Evolutionary conservation across 2,113 vertebrate species (phyloP), one percentile per base, ranked within the genome.

Genomic region (Protomyctophum bolini): DNA sequence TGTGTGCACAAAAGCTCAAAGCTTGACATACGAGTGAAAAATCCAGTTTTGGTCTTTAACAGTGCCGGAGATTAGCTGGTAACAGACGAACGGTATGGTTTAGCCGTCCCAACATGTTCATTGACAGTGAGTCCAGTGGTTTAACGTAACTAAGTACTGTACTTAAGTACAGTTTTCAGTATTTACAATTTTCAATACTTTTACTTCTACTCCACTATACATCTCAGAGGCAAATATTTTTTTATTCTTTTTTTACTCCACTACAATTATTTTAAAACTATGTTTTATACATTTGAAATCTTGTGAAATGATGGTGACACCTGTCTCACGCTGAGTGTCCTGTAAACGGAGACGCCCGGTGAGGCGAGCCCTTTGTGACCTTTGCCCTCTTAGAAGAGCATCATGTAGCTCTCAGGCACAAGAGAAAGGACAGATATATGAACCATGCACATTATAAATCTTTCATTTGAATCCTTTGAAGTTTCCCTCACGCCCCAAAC

Each of bases 361-460:
- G 62, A 85, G 57, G 55, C 64, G 3, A 68, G 68, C 67, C 68
- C 68, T 15, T 60, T 6, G 1, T 80, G 74, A 89, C 88, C 87
- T 76, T 60, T 81, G 78, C 64, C 63, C 33, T 21, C 79, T 48
- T 67, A 52, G 11, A 41, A 63, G n/a, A 69, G 89, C 85, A 66
- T 88, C 77, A 63, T 33, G 52, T 61, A 21, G 73, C 84, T 70
- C 47, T 51, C 41, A 41, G 52, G 63, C 58, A 72, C 75, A 75
- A 61, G 68, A 8, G 2, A 21, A 54, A 79, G 76, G 69, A 73
- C 83, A 76, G 15, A 85, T 74, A 60, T 72, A 78, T 56, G 58
- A 41, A 3, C 9, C 29, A 54, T 54, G 64, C 80, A 81, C 82
- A 84, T 41, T 82, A 83, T 75, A 83, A 80, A 87, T 92, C 83